Conservation (phyloP, 2,888 invertebrate genomes). For the Steinernema hermaphroditum region DNA sequence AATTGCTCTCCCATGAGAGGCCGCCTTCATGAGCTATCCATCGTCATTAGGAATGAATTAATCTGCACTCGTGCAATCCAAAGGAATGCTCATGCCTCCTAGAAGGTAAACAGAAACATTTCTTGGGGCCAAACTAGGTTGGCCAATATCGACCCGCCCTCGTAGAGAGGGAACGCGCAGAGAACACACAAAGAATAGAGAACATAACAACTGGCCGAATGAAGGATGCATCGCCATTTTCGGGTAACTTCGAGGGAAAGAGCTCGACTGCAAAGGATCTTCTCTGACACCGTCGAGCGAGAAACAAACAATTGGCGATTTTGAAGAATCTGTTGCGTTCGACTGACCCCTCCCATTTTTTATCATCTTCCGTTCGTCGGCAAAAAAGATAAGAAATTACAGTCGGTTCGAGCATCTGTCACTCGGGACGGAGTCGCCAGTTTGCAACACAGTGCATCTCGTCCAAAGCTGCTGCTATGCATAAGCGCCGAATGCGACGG, state of each 20-base stretch:
- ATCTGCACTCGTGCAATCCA: too few species aligned
- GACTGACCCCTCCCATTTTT: neutral
- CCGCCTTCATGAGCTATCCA: too few species aligned
- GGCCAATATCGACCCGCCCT: neutral
- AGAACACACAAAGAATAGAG: constrained; percentile 23
- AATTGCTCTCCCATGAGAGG: too few species aligned
- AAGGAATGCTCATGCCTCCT: too few species aligned
- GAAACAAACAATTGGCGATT: neutral
- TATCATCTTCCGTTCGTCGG: neutral
- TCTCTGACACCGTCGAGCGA: too few species aligned
- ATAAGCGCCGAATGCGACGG: neutral
- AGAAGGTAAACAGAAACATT: constrained; percentile 24
- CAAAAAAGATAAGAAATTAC: neutral
- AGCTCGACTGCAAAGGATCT: too few species aligned
- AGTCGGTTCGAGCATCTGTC: neutral
- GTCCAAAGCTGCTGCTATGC: constrained; percentile 4
- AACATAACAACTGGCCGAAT: too few species aligned
- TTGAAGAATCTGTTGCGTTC: too few species aligned
- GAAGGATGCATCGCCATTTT: too few species aligned
- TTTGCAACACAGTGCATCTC: constrained; percentile 10
- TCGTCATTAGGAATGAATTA: too few species aligned
- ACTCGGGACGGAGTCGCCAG: neutral
- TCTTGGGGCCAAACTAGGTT: constrained; percentile 3
- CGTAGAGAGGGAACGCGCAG: neutral
- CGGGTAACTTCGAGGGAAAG: too few species aligned